Percentiles rank a stretch among this genome's conserved stretches.
phyloP scores from a whole-genome alignment of 2,113 vertebrate genomes.

The Toxotes chatareus region DNA sequence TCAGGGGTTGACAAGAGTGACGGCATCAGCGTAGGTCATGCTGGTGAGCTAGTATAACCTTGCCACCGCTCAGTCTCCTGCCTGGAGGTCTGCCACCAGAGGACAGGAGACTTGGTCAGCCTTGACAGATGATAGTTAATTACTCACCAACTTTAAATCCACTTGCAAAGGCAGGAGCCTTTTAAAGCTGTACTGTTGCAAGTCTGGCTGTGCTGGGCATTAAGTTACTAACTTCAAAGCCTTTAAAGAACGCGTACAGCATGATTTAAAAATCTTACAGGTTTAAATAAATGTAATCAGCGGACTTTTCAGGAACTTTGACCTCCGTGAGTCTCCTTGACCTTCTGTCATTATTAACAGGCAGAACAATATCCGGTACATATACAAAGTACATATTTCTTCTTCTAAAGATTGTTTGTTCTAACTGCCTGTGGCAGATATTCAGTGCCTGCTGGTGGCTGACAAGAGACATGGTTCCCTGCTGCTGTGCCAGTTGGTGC shows the following conservation, averaged over 20 bases:
- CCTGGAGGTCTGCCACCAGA: neutral
- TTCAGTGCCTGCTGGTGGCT: neutral
- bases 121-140: neutral
- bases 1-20: conserved; percentile 9
- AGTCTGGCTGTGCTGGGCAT: neutral
- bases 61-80: neutral
- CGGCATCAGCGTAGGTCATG: conserved; percentile 10
- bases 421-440: neutral
- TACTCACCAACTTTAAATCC: neutral
- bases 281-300: too few relatives aligned
- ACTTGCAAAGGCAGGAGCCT: neutral
- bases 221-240: too few relatives aligned
- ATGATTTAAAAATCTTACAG: too few relatives aligned
- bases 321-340: too few relatives aligned
- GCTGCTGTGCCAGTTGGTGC: neutral
- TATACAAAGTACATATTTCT: too few relatives aligned
- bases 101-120: neutral
- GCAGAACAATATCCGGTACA: too few relatives aligned
- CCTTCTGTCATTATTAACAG: too few relatives aligned
- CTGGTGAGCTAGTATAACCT: conserved; percentile 23
- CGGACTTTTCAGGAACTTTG: too few relatives aligned
- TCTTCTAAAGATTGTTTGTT: neutral
- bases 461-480: conserved; percentile 8
- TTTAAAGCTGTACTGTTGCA: neutral
- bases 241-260: too few relatives aligned